phyloP scores from a whole-genome alignment of 2,113 vertebrate genomes.

The Craseonycteris thonglongyai region DNA sequence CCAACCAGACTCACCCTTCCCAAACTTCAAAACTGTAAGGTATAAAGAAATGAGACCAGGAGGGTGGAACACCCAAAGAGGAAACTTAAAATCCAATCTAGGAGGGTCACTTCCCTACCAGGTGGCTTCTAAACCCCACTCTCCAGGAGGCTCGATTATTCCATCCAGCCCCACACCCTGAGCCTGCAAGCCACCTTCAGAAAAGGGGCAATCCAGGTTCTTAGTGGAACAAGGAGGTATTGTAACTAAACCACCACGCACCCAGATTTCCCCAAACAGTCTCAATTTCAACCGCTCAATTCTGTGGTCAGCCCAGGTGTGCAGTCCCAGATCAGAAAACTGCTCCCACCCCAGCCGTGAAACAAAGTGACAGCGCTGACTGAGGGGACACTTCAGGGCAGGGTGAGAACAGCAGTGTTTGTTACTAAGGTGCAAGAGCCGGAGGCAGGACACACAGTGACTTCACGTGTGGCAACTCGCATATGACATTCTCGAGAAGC shows the following conservation, averaged over 20 bases:
- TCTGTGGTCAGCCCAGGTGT: constrained; percentile 48
- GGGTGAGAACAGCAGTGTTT: not conserved
- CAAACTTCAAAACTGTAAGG: constrained; percentile 43
- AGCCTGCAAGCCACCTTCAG: constrained; percentile 37
- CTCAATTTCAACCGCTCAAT: not conserved
- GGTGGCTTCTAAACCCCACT: constrained; percentile 63
- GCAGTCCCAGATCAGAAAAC: not conserved
- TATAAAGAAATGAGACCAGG: constrained; percentile 42
- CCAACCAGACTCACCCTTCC: not conserved
- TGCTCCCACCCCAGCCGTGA: not conserved
- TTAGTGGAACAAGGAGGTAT: not conserved
- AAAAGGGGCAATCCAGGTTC: not conserved
- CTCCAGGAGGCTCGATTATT: constrained; percentile 44
- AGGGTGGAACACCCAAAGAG: constrained; percentile 47
- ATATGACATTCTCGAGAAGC: constrained; percentile 34
- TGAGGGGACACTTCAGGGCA: not conserved
- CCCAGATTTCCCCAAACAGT: not conserved
- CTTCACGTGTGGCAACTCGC: not conserved
- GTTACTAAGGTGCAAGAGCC: not conserved
- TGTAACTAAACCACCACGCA: not conserved
- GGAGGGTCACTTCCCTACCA: constrained; percentile 38
- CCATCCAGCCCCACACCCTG: constrained; percentile 32
- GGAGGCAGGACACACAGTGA: not conserved
- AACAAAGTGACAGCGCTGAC: not conserved
- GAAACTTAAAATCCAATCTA: constrained; percentile 44